Conservation (phyloP, 1,140 invertebrate genomes). For the Trachelipus rathkii region DNA sequence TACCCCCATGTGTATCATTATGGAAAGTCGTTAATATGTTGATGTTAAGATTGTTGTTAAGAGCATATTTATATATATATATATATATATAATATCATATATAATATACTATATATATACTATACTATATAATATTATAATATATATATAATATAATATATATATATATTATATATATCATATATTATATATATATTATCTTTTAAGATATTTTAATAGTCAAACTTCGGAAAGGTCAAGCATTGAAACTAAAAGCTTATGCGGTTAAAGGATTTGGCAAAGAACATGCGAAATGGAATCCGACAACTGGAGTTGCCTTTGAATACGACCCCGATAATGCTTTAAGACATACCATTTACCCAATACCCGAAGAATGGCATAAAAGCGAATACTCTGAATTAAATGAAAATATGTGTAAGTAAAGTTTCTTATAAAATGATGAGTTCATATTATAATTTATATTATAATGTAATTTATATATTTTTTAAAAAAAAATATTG, state of each 20-base stretch:
- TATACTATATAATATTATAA: no score
- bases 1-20: no score
- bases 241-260: slow-evolving; percentile 90
- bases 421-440: slow-evolving; percentile 8
- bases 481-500: no score
- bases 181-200: background rate
- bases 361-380: slow-evolving; percentile 98
- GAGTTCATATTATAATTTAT: no score
- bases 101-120: no score
- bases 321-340: slow-evolving; percentile 99
- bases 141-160: no score
- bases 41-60: no score
- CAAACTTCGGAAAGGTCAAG: slow-evolving; percentile 95
- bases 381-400: slow-evolving; percentile 95
- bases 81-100: no score
- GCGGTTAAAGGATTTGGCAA: slow-evolving; percentile 96
- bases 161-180: no score
- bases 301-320: slow-evolving; percentile 94
- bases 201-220: slow-evolving; percentile 84
- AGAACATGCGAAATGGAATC: slow-evolving; percentile 99
- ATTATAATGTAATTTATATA: no score
- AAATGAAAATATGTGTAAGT: slow-evolving; percentile 83
- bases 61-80: no score
- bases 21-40: no score
- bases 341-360: slow-evolving; percentile 91